Evolutionary conservation across 2,113 vertebrate genomes (phyloP), one percentile per base, ranked within the genome.

Genomic region (Probosciger aterrimus): DNA sequence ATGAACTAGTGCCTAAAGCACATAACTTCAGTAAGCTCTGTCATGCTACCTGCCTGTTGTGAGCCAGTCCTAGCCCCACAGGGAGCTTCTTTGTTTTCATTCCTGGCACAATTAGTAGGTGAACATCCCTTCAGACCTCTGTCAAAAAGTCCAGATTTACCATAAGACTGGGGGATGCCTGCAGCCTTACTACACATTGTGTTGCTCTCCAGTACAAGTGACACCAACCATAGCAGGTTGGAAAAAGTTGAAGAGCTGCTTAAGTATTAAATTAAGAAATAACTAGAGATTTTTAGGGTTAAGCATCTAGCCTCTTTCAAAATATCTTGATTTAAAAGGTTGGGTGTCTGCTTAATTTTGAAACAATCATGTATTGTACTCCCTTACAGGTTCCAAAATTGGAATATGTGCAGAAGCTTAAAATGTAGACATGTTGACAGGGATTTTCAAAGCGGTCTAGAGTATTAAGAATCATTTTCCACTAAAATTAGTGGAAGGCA

Each of bases 371-470:
- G 27, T 46, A 62, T 74, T 89, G 33, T 82, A 65, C 28, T 82
- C 20, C 82, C 47, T 68, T 71, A 31, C 22, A 84, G 35, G 24
- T 91, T 92, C 77, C 78, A 87, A 79, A 95, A 79, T 10, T 79
- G 39, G 70, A 95, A 84, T 84, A 76, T 46, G 52, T 65, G 62
- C 14, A 68, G 81, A 84, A 89, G 13, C 18, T 84, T 76, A 84
- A 96, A 89, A 84, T 76, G 43, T 44, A 92, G 93, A 93, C 47
- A 82, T 1, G 1, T 65, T 91, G 84, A 89, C 74, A 89, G 19
- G 24, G 33, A 83, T 74, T 83, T 94, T 94, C 55, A 90, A 90
- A 90, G 37, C 73, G 91, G 70, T 78, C 86, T 91, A 75, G 47
- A 68, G 31, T 49, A 92, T 91, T 89, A 75, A 89, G 62, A 92